Percentiles rank a stretch among this genome's conserved stretches.
These are phyloP conservation scores for Catagonus wagneri DNA, from an alignment of 2,113 vertebrate genomes.

Conservation along the genomic window DNA sequence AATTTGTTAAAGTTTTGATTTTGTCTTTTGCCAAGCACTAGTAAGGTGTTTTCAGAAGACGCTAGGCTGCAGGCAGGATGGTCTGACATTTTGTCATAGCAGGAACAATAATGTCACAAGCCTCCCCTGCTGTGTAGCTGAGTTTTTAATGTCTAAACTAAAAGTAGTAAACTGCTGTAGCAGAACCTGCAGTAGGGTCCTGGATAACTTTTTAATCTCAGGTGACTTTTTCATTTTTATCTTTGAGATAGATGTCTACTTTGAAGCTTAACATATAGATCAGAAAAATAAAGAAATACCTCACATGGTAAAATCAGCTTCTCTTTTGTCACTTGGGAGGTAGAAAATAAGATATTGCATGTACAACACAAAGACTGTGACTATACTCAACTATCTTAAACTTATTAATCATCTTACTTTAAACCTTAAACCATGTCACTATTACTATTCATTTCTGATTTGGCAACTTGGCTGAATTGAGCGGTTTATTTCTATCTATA, in stretches of 20 bases:
- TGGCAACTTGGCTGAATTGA: neutral
- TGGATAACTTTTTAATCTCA: constrained; percentile 21
- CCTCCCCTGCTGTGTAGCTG: neutral
- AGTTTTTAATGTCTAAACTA: constrained; percentile 1
- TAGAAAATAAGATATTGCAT: neutral
- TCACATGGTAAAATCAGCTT: neutral
- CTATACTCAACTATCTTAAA: neutral
- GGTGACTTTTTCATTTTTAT: constrained; percentile 23
- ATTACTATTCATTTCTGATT: neutral
- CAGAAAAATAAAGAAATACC: neutral
- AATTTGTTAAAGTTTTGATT: constrained; percentile 13
- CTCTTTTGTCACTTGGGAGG: neutral
- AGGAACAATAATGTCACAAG: neutral
- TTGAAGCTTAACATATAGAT: constrained; percentile 23
- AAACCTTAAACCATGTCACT: neutral
- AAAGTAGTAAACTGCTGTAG: neutral
- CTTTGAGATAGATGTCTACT: neutral
- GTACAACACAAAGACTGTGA: neutral
- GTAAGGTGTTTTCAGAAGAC: neutral
- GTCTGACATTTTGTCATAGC: neutral
- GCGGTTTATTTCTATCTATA: neutral
- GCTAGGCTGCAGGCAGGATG: neutral
- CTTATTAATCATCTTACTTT: neutral
- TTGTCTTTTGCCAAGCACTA: neutral
- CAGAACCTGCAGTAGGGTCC: neutral